These are phyloP conservation scores for Cyphomyrus discorhynchus DNA, from an alignment of 2,113 vertebrate genomes.

Conservation along the genomic window DNA sequence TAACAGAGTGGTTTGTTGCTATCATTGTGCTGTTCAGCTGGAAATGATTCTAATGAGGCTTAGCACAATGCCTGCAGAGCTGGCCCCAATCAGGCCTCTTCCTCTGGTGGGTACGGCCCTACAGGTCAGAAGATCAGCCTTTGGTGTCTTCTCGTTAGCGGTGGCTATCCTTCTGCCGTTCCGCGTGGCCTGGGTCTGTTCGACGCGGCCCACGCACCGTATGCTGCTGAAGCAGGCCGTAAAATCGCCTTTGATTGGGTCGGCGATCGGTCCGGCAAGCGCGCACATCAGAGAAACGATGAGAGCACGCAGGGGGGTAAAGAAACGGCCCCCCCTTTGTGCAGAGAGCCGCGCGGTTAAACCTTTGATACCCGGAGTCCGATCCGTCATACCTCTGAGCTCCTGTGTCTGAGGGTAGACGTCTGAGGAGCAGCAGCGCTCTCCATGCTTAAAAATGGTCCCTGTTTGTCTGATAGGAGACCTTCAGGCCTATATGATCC, in stretches of 20 bases:
- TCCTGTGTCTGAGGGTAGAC: background rate
- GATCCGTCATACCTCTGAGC: background rate
- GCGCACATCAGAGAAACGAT: background rate
- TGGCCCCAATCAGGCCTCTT: background rate
- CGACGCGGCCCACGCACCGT: too few species aligned
- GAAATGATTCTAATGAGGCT: background rate
- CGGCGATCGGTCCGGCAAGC: background rate
- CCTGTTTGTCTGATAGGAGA: background rate
- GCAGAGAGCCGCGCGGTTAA: background rate
- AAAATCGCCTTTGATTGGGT: constrained; percentile 1
- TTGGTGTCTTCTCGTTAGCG: background rate
- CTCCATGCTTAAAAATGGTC: background rate
- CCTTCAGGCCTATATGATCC: background rate
- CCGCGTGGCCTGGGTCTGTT: background rate
- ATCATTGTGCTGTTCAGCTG: background rate
- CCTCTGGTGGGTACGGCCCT: background rate
- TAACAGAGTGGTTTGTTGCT: background rate
- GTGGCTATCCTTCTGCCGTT: background rate
- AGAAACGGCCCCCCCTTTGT: background rate
- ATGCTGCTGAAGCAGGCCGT: background rate
- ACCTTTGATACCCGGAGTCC: background rate
- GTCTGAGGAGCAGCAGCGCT: background rate
- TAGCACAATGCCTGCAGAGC: background rate
- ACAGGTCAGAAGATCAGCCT: background rate
- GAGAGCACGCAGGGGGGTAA: background rate